phyloP scores from a whole-genome alignment of 1,140 invertebrate species.

The Diorhabda elongata region DNA sequence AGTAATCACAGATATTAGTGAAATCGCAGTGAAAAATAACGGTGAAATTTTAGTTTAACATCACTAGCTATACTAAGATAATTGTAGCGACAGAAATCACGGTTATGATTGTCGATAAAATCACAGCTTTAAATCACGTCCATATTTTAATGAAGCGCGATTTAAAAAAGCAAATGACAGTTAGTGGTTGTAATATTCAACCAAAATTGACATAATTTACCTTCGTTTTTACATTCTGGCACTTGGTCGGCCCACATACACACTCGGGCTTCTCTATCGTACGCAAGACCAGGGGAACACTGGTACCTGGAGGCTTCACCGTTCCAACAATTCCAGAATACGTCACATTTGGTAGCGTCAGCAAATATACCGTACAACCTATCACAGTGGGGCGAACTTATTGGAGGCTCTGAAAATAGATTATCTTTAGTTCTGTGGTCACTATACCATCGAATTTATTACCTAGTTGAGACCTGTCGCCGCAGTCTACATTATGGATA shows the following conservation, averaged over 20 bases:
- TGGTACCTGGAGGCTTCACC: slow-evolving; percentile 89
- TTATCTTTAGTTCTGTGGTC: not conserved
- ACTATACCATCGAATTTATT: slow-evolving; percentile 7
- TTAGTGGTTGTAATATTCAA: too few species aligned
- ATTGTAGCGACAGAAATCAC: too few species aligned
- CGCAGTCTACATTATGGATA: slow-evolving; percentile 92
- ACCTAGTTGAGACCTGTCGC: slow-evolving; percentile 80
- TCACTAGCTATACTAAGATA: too few species aligned
- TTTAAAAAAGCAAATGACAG: too few species aligned
- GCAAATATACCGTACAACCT: slow-evolving; percentile 90
- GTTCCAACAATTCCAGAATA: slow-evolving; percentile 96
- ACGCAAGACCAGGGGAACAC: slow-evolving; percentile 89
- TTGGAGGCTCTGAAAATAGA: slow-evolving; percentile 68
- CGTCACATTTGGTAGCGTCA: slow-evolving; percentile 82
- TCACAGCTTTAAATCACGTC: too few species aligned
- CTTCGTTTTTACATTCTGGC: slow-evolving; percentile 82
- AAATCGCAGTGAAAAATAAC: too few species aligned
- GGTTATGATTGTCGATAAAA: too few species aligned
- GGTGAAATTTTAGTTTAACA: too few species aligned
- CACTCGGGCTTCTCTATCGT: slow-evolving; percentile 85
- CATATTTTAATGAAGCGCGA: too few species aligned
- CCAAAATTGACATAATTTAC: slow-evolving; percentile 47
- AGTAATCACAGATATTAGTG: too few species aligned
- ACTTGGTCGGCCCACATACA: slow-evolving; percentile 95
- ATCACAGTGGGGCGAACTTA: slow-evolving; percentile 78